Percentiles rank a stretch among this genome's conserved stretches.
These are phyloP conservation scores for Hydriomena furcata DNA, from an alignment of 2,888 invertebrate species.

Conservation along the genomic window DNA sequence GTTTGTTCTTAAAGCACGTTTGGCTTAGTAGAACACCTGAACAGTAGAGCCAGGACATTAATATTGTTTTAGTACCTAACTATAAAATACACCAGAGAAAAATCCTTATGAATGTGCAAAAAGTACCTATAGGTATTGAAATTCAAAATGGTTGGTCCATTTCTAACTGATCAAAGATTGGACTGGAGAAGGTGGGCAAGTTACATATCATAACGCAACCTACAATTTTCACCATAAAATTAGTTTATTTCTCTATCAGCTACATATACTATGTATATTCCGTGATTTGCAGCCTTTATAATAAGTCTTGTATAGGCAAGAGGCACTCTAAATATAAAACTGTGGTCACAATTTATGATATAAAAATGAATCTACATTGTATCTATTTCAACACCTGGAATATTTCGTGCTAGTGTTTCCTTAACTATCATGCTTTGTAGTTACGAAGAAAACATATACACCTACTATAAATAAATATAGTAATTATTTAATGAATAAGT, in stretches of 20 bases:
- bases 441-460: conserved; percentile 58
- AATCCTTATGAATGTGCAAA: not conserved
- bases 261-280: conserved; percentile 81
- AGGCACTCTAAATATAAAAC: conserved; percentile 86
- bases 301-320: conserved; percentile 84
- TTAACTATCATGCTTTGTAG: conserved; percentile 69
- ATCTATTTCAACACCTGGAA: conserved; percentile 72
- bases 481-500: conserved; percentile 43
- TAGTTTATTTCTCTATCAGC: conserved; percentile 71
- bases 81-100: not conserved
- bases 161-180: conserved; percentile 18
- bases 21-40: too few species aligned
- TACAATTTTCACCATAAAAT: conserved; percentile 84
- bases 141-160: conserved; percentile 8
- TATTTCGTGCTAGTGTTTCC: conserved; percentile 74
- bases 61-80: not conserved
- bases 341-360: conserved; percentile 82
- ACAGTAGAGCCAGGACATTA: not conserved
- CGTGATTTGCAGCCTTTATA: conserved; percentile 84
- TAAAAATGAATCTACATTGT: conserved; percentile 76
- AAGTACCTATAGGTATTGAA: not conserved
- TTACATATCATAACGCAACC: conserved; percentile 83
- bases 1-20: too few species aligned
- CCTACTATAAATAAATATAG: conserved; percentile 53
- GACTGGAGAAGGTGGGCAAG: conserved; percentile 47